phyloP scores from a whole-genome alignment of 1,140 invertebrate genomes.

The Nylanderia fulva region DNA sequence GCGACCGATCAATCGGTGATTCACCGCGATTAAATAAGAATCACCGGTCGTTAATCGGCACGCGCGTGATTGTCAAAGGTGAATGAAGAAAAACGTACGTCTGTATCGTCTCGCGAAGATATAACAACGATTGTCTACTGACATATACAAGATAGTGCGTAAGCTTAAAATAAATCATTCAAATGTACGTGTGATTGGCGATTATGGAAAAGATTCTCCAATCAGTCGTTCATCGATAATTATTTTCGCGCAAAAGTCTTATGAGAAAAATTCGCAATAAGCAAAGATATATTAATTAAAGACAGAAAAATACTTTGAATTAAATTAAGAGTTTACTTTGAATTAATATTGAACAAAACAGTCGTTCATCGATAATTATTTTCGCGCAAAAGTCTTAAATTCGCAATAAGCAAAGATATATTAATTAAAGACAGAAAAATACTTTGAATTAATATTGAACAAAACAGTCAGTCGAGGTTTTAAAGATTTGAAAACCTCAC shows the following conservation, averaged over 20 bases:
- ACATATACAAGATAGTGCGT: background rate
- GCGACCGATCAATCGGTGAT: constrained; percentile 17
- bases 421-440: background rate
- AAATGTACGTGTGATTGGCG: background rate
- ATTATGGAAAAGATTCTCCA: constrained; percentile 26
- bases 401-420: background rate
- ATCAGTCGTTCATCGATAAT: background rate
- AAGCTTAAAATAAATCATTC: constrained; percentile 28
- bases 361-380: background rate
- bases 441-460: no score
- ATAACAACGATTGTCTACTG: background rate
- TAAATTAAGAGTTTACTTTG: no score
- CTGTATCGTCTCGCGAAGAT: background rate
- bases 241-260: background rate
- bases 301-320: background rate
- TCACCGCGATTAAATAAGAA: constrained; percentile 47
- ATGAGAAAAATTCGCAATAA: background rate
- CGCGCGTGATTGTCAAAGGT: constrained; percentile 43
- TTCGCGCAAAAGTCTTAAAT: background rate
- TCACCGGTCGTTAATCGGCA: constrained; percentile 39
- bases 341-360: no score
- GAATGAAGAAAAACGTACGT: constrained; percentile 27
- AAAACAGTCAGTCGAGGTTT: background rate
- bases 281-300: background rate
- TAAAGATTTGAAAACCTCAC: background rate